A percentile compares a stretch with the other conserved stretches of the same genome.
These are phyloP conservation scores for Umimayanthus chanpuru DNA, from an alignment of 92 coral and sea anemone species.

Conservation along the genomic window DNA sequence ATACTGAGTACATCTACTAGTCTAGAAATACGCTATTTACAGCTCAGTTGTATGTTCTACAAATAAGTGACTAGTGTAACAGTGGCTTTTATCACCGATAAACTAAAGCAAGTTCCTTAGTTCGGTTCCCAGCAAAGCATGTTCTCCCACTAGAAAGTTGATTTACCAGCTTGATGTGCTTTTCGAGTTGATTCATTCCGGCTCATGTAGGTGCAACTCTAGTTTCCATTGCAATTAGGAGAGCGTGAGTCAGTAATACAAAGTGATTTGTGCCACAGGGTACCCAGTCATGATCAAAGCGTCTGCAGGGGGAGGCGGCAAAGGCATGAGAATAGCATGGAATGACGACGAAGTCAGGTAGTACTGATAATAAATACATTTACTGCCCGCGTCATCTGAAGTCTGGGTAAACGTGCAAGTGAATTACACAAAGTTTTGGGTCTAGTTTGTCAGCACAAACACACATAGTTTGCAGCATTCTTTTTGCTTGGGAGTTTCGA, in stretches of 20 bases:
- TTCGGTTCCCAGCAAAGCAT: no score
- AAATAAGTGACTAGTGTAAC: not conserved
- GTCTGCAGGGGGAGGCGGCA: conserved; percentile 99
- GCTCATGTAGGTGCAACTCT: not conserved
- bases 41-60: not conserved
- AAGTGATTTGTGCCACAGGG: conserved; percentile 52
- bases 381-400: no score
- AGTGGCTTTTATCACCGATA: not conserved
- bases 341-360: conserved; percentile 95
- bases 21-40: not conserved
- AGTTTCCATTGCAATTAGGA: not conserved
- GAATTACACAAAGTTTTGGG: no score
- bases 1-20: no score
- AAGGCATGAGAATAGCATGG: conserved; percentile 99
- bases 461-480: no score
- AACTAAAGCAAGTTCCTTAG: no score
- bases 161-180: no score
- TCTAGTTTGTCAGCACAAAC: no score
- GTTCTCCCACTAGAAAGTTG: no score
- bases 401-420: no score
- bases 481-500: no score
- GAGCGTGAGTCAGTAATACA: not conserved
- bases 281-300: conserved; percentile 99
- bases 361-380: not conserved
- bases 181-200: not conserved